Percentiles rank a stretch among this genome's conserved stretches.
Evolutionary conservation across 2,888 invertebrate genomes (phyloP).

Genomic region (Caenorhabditis sp.): DNA sequence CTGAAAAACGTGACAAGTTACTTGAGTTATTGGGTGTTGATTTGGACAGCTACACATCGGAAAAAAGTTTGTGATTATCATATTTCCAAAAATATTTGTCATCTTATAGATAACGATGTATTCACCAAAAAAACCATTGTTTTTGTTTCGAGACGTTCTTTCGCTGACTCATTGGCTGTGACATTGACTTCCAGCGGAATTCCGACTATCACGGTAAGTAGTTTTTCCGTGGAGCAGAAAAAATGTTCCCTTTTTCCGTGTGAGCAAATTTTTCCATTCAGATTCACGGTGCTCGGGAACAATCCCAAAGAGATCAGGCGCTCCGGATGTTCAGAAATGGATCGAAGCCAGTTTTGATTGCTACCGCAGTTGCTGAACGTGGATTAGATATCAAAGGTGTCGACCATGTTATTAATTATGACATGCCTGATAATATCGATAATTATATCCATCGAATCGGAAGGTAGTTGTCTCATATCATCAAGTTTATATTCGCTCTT

Average conservation of each 20-base stretch:
- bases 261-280: constrained; percentile 11
- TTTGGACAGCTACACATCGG: constrained; percentile 32
- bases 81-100: constrained; percentile 6
- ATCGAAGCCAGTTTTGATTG: constrained; percentile 77
- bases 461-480: constrained; percentile 50
- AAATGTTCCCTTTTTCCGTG: too few relatives aligned
- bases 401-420: constrained; percentile 74
- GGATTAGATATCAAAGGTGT: constrained; percentile 74
- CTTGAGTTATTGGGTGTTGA: constrained; percentile 77
- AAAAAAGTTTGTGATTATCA: constrained; percentile 16
- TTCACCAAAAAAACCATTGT: constrained; percentile 75
- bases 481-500: neutral
- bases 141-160: constrained; percentile 89
- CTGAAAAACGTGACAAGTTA: constrained; percentile 81
- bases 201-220: constrained; percentile 76
- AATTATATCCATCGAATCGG: constrained; percentile 83
- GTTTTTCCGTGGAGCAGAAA: too few relatives aligned
- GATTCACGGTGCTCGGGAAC: constrained; percentile 77
- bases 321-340: constrained; percentile 78
- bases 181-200: constrained; percentile 81
- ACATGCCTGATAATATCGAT: constrained; percentile 99
- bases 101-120: constrained; percentile 40
- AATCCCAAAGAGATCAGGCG: constrained; percentile 79
- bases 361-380: constrained; percentile 91
- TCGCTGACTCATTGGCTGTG: constrained; percentile 87